Evolutionary conservation across 2,888 invertebrate genomes (phyloP).

Genomic region (Callosobruchus maculatus): DNA sequence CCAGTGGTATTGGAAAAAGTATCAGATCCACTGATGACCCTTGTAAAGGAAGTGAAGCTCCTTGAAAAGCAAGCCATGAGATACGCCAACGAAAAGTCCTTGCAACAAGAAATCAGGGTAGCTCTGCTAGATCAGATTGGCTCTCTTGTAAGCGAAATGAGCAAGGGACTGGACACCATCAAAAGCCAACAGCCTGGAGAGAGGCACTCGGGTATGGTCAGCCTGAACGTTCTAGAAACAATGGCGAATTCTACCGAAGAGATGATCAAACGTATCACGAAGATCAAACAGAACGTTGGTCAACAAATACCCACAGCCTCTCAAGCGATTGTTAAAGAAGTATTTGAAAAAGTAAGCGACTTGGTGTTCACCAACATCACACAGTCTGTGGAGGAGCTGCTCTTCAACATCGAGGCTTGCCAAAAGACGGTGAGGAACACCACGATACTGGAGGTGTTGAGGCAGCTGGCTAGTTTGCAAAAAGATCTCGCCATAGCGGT

Average conservation of each 20-base stretch:
- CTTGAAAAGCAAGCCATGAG: constrained; percentile 40
- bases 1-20: constrained; percentile 37
- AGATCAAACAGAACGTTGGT: constrained; percentile 32
- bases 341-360: constrained; percentile 45
- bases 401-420: constrained; percentile 43
- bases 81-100: constrained; percentile 39
- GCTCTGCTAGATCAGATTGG: constrained; percentile 63
- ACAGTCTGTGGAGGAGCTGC: constrained; percentile 42
- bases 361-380: constrained; percentile 43
- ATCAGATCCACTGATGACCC: constrained; percentile 34
- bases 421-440: constrained; percentile 37
- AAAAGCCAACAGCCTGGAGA: constrained; percentile 35
- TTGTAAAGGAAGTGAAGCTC: constrained; percentile 38
- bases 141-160: constrained; percentile 61
- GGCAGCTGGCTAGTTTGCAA: constrained; percentile 43
- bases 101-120: constrained; percentile 47
- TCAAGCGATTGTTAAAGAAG: constrained; percentile 42
- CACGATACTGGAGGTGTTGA: constrained; percentile 38
- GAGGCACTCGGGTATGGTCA: constrained; percentile 30
- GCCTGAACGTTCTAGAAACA: constrained; percentile 34
- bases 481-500: constrained; percentile 41
- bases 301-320: constrained; percentile 15
- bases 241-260: constrained; percentile 40
- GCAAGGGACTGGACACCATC: constrained; percentile 56
- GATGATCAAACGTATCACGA: constrained; percentile 37